Evolutionary conservation across 2,797 vertebrate species (phyloP), one percentile per base, ranked within the genome.

Genomic region (Eleutherodactylus coqui): DNA sequence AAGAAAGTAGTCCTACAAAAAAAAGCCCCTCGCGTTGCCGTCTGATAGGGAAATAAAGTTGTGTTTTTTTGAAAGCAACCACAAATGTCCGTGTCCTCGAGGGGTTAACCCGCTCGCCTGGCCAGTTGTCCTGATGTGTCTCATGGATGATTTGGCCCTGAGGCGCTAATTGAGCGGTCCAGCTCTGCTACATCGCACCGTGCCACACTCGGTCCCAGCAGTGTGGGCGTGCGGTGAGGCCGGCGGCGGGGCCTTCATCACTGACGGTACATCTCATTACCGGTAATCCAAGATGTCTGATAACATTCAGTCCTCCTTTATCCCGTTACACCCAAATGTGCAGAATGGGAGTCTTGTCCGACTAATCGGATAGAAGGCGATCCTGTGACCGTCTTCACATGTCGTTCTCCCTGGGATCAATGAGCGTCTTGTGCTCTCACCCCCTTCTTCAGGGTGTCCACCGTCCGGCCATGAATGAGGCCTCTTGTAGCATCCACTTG

Each of bases 401-500:
- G 62, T 49, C 27, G n/a, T 41, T n/a, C 58, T 80, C 13, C 2
- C 41, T 29, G 36, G 45, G 78, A 80, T 80, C 79, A 81, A 81
- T 81, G 60, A 24, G 41, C 10, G 29, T 49, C 78, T 58, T 81
- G 79, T 81, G 43, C 19, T 49, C 41, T 24, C 7, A 9, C 58
- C 41, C 24, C 38, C 0, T 43, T 21, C 3, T 43, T 27, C 17
- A 2, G 34, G 24, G 49, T 9, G 34, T 36, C 32, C 49, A 6
- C 49, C 41, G 51, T 38, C 27, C 36, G 2, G 2, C 16, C 62
- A 47, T 69, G 17, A 69, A 81, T 69, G 53, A 67, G 19, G 27
- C n/a, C 58, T 34, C 78, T 80, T 80, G 79, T 67, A 17, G 1
- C 43, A 36, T 51, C 32, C 79, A 27, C 79, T 81, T 81, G 60